Percentiles rank a stretch among this genome's conserved stretches.
These are phyloP conservation scores for Erythrolamprus reginae DNA, from an alignment of 2,113 vertebrate species.

Conservation along the genomic window DNA sequence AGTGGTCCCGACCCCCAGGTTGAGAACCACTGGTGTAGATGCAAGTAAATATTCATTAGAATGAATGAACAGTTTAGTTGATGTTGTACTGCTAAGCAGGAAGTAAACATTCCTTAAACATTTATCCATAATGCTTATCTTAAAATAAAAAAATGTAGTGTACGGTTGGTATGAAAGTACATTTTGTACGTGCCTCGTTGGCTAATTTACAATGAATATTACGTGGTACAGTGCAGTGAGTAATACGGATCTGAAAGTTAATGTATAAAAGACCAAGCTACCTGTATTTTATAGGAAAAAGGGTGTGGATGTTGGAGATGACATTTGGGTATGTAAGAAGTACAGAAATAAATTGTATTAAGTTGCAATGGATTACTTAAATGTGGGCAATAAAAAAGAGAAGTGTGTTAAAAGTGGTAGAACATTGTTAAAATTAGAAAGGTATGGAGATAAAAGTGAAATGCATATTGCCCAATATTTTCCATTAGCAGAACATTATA, in stretches of 20 bases:
- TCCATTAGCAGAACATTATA: background rate
- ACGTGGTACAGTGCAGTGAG: background rate
- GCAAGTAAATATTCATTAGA: background rate
- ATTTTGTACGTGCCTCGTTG: background rate
- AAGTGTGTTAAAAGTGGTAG: background rate
- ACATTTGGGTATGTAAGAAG: background rate
- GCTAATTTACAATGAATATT: background rate
- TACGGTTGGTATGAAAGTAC: background rate
- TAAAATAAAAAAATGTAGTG: background rate
- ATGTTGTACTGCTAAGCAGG: background rate
- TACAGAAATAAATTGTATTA: background rate
- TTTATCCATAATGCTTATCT: background rate
- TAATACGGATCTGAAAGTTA: background rate
- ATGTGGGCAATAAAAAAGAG: background rate
- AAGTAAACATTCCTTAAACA: background rate
- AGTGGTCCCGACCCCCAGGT: too few species aligned
- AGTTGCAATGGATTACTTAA: background rate
- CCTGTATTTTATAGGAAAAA: background rate
- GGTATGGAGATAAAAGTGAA: background rate
- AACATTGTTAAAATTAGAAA: background rate
- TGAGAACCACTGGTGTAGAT: too few species aligned
- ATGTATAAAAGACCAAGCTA: background rate
- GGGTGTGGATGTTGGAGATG: background rate
- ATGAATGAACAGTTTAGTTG: background rate
- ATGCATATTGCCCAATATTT: background rate